Percentiles rank a stretch among this genome's conserved stretches.
phyloP scores from a whole-genome alignment of 2,797 vertebrate genomes.

The Crotalus adamanteus region DNA sequence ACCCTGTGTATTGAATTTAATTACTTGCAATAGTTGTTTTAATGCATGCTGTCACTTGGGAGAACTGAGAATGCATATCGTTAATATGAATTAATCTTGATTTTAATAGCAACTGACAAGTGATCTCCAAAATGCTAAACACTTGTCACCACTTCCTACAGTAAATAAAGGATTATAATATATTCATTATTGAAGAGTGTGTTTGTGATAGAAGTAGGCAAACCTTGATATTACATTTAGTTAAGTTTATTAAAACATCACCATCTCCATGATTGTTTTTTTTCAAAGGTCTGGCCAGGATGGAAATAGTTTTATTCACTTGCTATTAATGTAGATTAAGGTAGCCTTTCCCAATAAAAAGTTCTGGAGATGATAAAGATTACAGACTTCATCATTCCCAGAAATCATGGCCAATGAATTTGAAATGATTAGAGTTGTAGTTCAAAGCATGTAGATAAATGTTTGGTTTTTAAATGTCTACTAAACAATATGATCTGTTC shows the following conservation, averaged over 20 bases:
- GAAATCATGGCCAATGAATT: neutral
- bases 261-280: slow-evolving; percentile 22
- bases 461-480: neutral
- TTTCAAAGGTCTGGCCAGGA: slow-evolving; percentile 23
- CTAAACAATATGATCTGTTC: neutral
- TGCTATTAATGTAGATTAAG: slow-evolving; percentile 24
- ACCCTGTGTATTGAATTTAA: slow-evolving; percentile 72
- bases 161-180: slow-evolving; percentile 61
- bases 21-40: slow-evolving; percentile 75
- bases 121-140: slow-evolving; percentile 72
- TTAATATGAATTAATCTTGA: slow-evolving; percentile 83
- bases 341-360: neutral
- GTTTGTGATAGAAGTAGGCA: slow-evolving; percentile 41
- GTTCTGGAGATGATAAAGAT: neutral
- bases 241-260: slow-evolving; percentile 47
- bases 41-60: slow-evolving; percentile 76
- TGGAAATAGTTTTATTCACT: slow-evolving; percentile 6
- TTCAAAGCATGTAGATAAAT: neutral
- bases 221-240: slow-evolving; percentile 59
- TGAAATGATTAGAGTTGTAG: neutral
- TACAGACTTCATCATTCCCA: neutral
- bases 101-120: slow-evolving; percentile 77
- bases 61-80: slow-evolving; percentile 75
- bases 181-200: slow-evolving; percentile 55
- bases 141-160: slow-evolving; percentile 62